Base-by-base conservation (phyloP, 2,888 invertebrate species). In the Cataglyphis cursor region DNA sequence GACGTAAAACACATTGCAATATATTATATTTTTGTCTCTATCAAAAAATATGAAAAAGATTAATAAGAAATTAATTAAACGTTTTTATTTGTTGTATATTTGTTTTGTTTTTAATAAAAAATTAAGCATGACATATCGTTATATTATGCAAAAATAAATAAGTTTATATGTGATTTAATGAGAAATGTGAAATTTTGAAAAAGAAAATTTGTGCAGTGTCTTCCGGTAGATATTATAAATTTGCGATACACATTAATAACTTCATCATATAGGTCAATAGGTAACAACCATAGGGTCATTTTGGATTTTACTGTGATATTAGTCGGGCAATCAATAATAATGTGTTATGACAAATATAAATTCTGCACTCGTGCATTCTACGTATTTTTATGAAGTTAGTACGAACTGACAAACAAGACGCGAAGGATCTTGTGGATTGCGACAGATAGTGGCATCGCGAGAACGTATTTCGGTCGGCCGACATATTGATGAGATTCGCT, bases 261-360 rank as follows among this genome's bases (percentile, higher is more conserved):
- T 31, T 24, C 12, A 12, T 41, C 12, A 21, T 28, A 24, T 3
- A 75, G 0, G 15, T 1, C 24, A 9, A 31, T 70, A 28, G n/a
- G n/a, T 54, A 66, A 76, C 41, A 76, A 54, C 38, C 78, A 6
- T 18, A 18, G n/a, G 41, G 57, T 57, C 44, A 78, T 78, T 62
- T 70, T 51, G 68, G 21, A 57, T n/a, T 44, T 21, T 38, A 65
- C 57, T 35, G 41, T 44, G 21, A 44, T 38, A 28, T 44, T 78
- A 70, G 31, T 35, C 5, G 31, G 44, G 68, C 44, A 70, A 78
- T 59, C 59, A 61, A 85, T 84, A 88, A 87, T 73, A 80, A 68
- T 78, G 82, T n/a, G 48, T 83, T 81, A 75, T 75, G 81, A 87
- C 82, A 89, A 90, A 87, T 88, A 87, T 88, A 88, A 84, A 90